Conservation (phyloP, 2,797 vertebrate species). For the Adrianichthys oophorus region DNA sequence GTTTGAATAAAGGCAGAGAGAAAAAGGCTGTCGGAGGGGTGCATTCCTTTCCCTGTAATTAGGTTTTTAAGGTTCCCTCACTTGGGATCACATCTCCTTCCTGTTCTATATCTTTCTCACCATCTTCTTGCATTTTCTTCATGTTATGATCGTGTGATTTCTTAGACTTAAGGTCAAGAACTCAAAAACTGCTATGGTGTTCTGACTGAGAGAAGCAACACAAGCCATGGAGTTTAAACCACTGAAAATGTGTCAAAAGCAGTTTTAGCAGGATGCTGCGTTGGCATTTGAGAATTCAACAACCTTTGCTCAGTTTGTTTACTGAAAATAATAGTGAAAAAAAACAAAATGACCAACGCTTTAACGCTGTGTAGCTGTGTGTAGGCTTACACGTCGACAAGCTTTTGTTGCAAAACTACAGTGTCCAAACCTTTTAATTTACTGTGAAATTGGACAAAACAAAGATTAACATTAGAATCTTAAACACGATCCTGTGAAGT, state of each 20-base stretch:
- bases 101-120: conserved; percentile 31
- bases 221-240: conserved; percentile 30
- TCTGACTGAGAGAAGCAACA: conserved; percentile 2
- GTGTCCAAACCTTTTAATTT: too few relatives aligned
- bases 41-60: conserved; percentile 66
- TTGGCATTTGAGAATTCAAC: too few relatives aligned
- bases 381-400: too few relatives aligned
- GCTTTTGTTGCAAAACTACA: too few relatives aligned
- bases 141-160: conserved; percentile 5
- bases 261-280: too few relatives aligned
- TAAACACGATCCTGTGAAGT: too few relatives aligned
- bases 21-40: conserved; percentile 26
- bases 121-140: conserved; percentile 2
- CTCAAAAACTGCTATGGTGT: neutral
- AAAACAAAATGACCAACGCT: too few relatives aligned
- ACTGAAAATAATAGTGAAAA: too few relatives aligned
- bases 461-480: too few relatives aligned
- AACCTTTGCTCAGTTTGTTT: too few relatives aligned
- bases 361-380: too few relatives aligned
- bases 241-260: conserved; percentile 25
- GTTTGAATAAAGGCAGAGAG: conserved; percentile 13
- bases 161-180: conserved; percentile 5
- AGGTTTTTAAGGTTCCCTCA: conserved; percentile 48
- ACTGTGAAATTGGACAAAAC: too few relatives aligned
- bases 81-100: conserved; percentile 34